Base-by-base conservation (phyloP, 2,888 invertebrate genomes). In the Hoplodrina ambigua region DNA sequence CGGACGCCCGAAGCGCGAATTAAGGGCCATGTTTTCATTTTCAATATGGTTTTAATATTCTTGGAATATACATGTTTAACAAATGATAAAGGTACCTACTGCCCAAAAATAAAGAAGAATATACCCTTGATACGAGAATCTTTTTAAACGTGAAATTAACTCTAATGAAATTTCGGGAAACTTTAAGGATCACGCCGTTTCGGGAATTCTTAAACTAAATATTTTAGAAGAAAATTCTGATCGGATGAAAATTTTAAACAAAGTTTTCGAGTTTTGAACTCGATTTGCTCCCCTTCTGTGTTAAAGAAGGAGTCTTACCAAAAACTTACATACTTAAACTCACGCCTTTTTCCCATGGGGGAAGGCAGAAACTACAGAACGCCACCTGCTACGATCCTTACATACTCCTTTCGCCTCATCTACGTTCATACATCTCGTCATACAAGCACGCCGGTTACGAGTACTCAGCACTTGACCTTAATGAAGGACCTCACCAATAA, bases 181-280 rank as follows among this genome's bases (percentile, higher is more conserved):
- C 56, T 74, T 73, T 64, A 52, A 46, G 56, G 67, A 70, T 73
- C 44, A 63, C n/a, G 25, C 50, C 30, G 55, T 63, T 75, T 65
- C 19, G 78, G 64, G 58, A 64, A 62, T 67, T 54, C 60, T 57
- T 44, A 69, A 78, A 81, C 69, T 80, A 78, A 78, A 78, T 78
- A 81, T 65, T 81, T 72, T 67, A 66, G 41, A 75, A 72, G 78
- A 74, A 74, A 54, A 69, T 72, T 72, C 41, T 59, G 78, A 80
- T 81, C 78, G 56, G 65, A 75, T 75, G 72, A 75, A 78, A 65
- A 68, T 81, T 74, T 75, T 30, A 69, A 80, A 69, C 72, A 44
- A 78, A 75, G 70, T 80, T 67, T 53, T 3, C 46, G 50, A 64
- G 70, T 64, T 67, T 37, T 19, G 17, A 44, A 55, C 58, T 56